Conservation (phyloP, 2,797 vertebrate genomes). For the Takifugu rubripes region DNA sequence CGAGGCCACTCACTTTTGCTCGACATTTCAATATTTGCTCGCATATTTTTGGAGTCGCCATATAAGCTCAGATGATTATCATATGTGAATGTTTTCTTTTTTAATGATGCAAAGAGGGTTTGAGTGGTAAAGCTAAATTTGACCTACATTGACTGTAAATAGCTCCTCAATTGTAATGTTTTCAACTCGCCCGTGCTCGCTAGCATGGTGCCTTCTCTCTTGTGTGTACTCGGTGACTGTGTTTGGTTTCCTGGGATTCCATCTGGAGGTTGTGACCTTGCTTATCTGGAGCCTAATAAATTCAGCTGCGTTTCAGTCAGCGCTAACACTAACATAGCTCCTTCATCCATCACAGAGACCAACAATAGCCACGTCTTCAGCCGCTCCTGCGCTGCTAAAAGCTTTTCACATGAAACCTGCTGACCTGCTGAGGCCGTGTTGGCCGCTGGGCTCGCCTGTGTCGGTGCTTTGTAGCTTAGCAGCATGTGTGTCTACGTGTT, state of each 20-base stretch:
- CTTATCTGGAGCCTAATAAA: constrained; percentile 85
- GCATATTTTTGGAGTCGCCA: too few relatives aligned
- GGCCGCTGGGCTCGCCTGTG: background rate
- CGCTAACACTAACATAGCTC: constrained; percentile 85
- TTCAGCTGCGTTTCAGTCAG: constrained; percentile 80
- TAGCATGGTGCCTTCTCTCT: background rate
- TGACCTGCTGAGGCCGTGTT: constrained; percentile 42
- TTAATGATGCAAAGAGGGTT: too few relatives aligned
- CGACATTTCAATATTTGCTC: too few relatives aligned
- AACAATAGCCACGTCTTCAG: constrained; percentile 79
- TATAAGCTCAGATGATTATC: too few relatives aligned
- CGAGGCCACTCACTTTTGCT: too few relatives aligned
- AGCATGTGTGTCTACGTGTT: constrained; percentile 12
- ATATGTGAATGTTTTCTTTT: too few relatives aligned
- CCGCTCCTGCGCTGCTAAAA: constrained; percentile 78
- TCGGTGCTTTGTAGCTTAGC: constrained; percentile 3
- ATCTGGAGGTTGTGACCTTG: constrained; percentile 85
- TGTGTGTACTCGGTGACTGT: constrained; percentile 84
- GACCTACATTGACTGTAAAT: background rate
- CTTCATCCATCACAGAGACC: constrained; percentile 82
- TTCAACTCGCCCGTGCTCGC: too few relatives aligned
- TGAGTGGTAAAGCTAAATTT: background rate
- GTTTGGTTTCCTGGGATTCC: constrained; percentile 81
- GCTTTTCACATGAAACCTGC: constrained; percentile 79
- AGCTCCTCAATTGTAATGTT: background rate